Evolutionary conservation across 2,888 invertebrate genomes (phyloP), one percentile per base, ranked within the genome.

Genomic region (Xiphydria camelus): DNA sequence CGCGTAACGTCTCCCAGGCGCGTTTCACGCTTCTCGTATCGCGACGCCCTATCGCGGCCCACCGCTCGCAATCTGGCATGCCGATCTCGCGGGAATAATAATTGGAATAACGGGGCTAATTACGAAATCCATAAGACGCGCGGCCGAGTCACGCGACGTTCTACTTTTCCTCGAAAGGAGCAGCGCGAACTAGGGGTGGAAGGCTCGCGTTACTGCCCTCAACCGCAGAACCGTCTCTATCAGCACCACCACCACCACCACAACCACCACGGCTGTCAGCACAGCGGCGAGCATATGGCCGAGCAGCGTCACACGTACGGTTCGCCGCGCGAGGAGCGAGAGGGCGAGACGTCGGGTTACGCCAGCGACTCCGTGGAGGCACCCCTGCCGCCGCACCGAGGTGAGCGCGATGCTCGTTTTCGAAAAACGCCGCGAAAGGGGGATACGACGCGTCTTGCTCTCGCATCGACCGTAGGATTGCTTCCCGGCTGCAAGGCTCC

Each of bases 271-370:
- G n/a, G n/a, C n/a, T n/a, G n/a, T n/a, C 51, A 40, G 2, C 34
- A 38, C 32, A n/a, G 19, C 53, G 46, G 44, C 41, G 52, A 41
- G 50, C 47, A 77, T 53, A 76, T 76, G n/a, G 77, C 77, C 40
- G 76, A 78, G 12, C 77, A 26, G 29, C 12, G 29, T 5, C 15
- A 33, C 12, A 25, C 25, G 6, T 60, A 56, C 52, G 58, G 49
- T 20, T 59, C 47, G 21, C 61, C 50, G 25, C 55, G 39, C 40
- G 73, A 73, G 37, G 72, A 70, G 45, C 62, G 65, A 38, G 73
- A 65, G 37, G 72, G 69, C 12, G 89, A 90, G 65, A 90, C 90
- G 41, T 90, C 90, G 20, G 91, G 91, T 23, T 90, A 91, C 75
- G 87, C 89, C 36, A 91, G 91, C 70, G 90, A 91, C 68, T 87